phyloP scores from a whole-genome alignment of 2,888 invertebrate genomes.

The Mythimna vitellina region DNA sequence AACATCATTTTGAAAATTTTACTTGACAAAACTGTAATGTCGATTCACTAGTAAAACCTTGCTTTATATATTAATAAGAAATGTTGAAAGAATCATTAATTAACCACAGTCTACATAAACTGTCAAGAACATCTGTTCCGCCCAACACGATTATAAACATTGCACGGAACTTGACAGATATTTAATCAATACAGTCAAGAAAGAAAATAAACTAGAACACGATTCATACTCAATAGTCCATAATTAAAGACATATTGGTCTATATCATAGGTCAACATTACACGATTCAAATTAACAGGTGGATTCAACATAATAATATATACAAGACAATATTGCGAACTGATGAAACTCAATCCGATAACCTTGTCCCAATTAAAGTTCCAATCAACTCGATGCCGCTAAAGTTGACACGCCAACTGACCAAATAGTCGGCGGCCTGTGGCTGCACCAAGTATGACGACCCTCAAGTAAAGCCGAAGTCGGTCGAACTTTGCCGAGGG shows the following conservation, averaged over 20 bases:
- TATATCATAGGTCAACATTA: constrained; percentile 8
- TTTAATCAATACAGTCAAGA: constrained; percentile 41
- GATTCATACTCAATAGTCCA: neutral
- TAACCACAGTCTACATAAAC: constrained; percentile 9
- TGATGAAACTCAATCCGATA: constrained; percentile 75
- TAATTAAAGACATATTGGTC: constrained; percentile 15
- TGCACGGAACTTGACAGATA: constrained; percentile 33
- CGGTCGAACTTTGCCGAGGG: constrained; percentile 81
- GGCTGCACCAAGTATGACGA: constrained; percentile 75
- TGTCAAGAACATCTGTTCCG: constrained; percentile 49
- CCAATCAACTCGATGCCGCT: constrained; percentile 83
- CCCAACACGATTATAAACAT: constrained; percentile 35
- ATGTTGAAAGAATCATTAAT: constrained; percentile 25
- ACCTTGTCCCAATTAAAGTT: constrained; percentile 89
- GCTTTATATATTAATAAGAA: constrained; percentile 7
- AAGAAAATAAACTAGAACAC: constrained; percentile 15
- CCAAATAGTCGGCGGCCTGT: constrained; percentile 76
- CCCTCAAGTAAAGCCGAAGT: constrained; percentile 85
- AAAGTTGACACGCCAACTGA: constrained; percentile 87
- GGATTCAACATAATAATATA: constrained; percentile 32
- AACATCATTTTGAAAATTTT: neutral
- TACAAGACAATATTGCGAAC: constrained; percentile 60
- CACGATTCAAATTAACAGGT: constrained; percentile 44
- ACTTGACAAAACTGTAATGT: neutral
- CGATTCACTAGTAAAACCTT: neutral